A percentile compares a stretch with the other conserved stretches of the same genome.
Evolutionary conservation across 2,888 invertebrate species (phyloP).

Genomic region (Rhyacophila evoluta): DNA sequence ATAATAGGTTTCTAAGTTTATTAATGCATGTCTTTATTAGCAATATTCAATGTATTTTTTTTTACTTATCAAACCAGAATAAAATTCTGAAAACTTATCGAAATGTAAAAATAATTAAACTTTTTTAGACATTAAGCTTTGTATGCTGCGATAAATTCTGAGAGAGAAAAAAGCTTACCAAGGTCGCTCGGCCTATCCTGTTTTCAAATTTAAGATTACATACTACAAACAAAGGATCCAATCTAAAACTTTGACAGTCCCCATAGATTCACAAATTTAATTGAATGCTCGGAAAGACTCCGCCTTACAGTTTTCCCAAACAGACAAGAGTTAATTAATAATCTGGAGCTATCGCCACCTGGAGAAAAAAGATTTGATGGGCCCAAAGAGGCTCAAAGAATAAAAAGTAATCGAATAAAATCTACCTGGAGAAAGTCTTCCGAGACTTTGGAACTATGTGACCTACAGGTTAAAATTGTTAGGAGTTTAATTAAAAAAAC

Average conservation of each 20-base stretch:
- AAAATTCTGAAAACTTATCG: too few relatives aligned
- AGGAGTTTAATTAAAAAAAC: conserved; percentile 19
- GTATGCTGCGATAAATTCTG: not conserved
- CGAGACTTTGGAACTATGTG: conserved; percentile 6
- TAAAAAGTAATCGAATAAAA: conserved; percentile 22
- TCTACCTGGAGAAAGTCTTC: not conserved
- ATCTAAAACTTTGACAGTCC: conserved; percentile 27
- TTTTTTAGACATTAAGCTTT: not conserved
- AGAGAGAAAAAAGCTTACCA: not conserved
- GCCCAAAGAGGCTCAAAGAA: conserved; percentile 10
- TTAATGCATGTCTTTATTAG: too few relatives aligned
- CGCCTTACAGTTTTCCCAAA: not conserved
- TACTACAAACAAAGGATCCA: conserved; percentile 25
- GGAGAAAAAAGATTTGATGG: conserved; percentile 18
- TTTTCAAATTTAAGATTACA: conserved; percentile 12
- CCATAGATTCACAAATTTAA: conserved; percentile 26
- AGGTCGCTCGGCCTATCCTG: not conserved
- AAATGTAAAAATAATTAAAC: too few relatives aligned
- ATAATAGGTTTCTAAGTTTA: too few relatives aligned
- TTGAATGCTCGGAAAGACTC: conserved; percentile 11
- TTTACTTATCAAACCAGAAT: too few relatives aligned
- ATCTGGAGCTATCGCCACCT: conserved; percentile 15
- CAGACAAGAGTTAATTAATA: conserved; percentile 26
- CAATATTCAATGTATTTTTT: too few relatives aligned
- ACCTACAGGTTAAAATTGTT: conserved; percentile 24